Evolutionary conservation across 2,113 vertebrate genomes (phyloP), one percentile per base, ranked within the genome.

Genomic region (Eira barbara): DNA sequence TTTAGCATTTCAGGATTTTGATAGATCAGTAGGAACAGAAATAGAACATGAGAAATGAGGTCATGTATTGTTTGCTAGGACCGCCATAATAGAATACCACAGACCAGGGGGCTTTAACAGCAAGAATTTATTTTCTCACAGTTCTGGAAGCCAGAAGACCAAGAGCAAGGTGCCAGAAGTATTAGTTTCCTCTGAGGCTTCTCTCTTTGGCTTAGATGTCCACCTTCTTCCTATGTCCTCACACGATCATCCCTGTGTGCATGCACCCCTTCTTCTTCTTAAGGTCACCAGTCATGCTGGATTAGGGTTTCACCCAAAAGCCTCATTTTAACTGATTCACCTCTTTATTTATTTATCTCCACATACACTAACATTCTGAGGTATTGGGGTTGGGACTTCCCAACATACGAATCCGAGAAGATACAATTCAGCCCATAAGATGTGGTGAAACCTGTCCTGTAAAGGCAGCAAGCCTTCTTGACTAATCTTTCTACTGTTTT

Each of bases 91-190:
- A 90, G 92, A 89, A 88, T 45, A 65, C 9, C 20, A 36, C 3
- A 39, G 18, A 12, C 31, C 63, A 14, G 3, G 1, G 14, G 69
- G 27, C 7, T 82, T 86, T 59, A 42, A 27, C 5, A 55, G 27
- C 13, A 85, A 27, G 45, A 9, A 10, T 89, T 49, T 36, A 61
- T 78, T 52, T 39, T n/a, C 81, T 74, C 21, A 9, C 14, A 49
- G 23, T 74, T 94, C 49, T 59, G 45, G 85, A 63, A 47, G 5
- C 18, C 59, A 23, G 34, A 49, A 29, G 20, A 45, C 49, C 29
- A 61, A 82, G 85, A 90, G 74, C 27, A 89, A 78, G 90, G 67
- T 52, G 86, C 21, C n/a, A 34, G 80, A 29, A 45, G 80, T 13
- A 36, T 31, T 69, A 39, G 3, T 39, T 80, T 84, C 27, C 27